Base-by-base conservation (phyloP, 1,140 invertebrate species). In the Micrasema minimum region DNA sequence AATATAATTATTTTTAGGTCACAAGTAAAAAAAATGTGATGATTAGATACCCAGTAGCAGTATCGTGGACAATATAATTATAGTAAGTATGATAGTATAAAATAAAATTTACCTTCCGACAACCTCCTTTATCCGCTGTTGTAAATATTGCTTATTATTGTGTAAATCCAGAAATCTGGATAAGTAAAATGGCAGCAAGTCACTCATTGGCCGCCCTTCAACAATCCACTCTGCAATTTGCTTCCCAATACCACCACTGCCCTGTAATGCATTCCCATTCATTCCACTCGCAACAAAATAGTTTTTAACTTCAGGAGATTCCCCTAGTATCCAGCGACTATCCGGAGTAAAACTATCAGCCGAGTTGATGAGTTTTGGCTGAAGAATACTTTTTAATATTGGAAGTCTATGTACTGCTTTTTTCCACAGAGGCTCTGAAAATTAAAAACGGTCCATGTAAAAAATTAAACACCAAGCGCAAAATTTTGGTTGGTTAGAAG, bases 211-310 rank as follows among this genome's bases (percentile, higher is more conserved):
- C 77, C 87, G 80, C 14, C 90, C 90, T 72, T 91, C 87, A 10
- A 91, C 86, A 61, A 95, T 88, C 88, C 90, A 92, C 74, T 93
- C 89, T 0, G 92, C 89, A 11, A 93, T 80, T 37, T 90, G 83
- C 80, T 90, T 88, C 0, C 92, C 94, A 64, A 94, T 88, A 1
- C 93, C 93, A 61, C 92, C 92, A 65, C 87, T 87, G 23, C 87
- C 87, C 85, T 89, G 87, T 22, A 89, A 77, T n/a, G 87, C 84
- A 78, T 88, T 89, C 55, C 86, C 88, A 79, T 88, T 90, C 87
- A 89, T 89, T 64, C 86, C 88, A 76, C 91, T 91, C 41, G 92
- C 92, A n/a, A 95, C 89, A 83, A 89, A 95, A 80, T 95, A 96
- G 76, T 94, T 94, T 46, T 87, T 85, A 11, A 88, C 87, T 87